phyloP scores from a whole-genome alignment of 2,888 invertebrate species.

The Hirtodrosophila confusa region DNA sequence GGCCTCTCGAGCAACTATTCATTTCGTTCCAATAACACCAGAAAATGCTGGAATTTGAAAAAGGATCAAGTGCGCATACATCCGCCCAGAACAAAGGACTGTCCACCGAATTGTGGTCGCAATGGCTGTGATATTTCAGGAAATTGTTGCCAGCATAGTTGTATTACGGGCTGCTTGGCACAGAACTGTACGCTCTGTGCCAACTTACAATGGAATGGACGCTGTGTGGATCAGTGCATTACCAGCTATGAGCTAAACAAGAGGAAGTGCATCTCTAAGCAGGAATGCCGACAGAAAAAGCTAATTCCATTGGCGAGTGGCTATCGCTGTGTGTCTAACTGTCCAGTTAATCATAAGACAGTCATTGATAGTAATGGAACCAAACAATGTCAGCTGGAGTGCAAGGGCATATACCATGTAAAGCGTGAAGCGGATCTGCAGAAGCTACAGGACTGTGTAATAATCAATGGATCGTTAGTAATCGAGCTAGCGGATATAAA shows the following conservation, averaged over 20 bases:
- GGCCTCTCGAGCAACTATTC: conserved; percentile 45
- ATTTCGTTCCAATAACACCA: conserved; percentile 24
- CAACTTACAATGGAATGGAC: conserved; percentile 66
- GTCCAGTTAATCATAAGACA: conserved; percentile 86
- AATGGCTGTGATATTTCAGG: conserved; percentile 85
- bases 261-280: conserved; percentile 60
- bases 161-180: conserved; percentile 91
- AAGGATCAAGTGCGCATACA: conserved; percentile 49
- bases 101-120: conserved; percentile 85
- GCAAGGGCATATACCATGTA: conserved; percentile 67
- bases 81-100: conserved; percentile 73
- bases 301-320: conserved; percentile 58
- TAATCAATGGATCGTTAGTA: conserved; percentile 88
- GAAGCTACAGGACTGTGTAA: conserved; percentile 87
- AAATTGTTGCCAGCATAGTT: conserved; percentile 91
- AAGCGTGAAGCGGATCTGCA: conserved; percentile 59
- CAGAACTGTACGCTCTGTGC: conserved; percentile 85
- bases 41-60: conserved; percentile 91
- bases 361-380: conserved; percentile 20
- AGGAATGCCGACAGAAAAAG: conserved; percentile 59
- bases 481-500: conserved; percentile 84
- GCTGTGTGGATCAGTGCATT: conserved; percentile 69
- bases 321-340: conserved; percentile 87
- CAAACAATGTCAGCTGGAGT: conserved; percentile 61
- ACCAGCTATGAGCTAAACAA: conserved; percentile 56